phyloP scores from a whole-genome alignment of 2,113 vertebrate species.

The Sphaerodactylus townsendi region DNA sequence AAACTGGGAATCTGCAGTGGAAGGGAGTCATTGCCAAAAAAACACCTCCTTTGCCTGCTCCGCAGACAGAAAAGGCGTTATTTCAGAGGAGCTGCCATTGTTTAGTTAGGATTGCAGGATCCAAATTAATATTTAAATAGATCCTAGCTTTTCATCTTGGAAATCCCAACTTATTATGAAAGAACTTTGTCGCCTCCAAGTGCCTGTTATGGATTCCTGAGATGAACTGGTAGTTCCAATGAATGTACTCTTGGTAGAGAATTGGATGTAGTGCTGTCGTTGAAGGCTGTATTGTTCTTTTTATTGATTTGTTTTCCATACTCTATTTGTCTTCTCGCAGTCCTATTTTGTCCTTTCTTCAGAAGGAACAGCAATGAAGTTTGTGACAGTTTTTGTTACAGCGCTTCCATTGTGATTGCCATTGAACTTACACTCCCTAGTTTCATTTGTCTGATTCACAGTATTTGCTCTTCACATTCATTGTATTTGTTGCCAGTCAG shows the following conservation, averaged over 20 bases:
- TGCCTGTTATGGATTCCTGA: background rate
- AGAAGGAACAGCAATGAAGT: background rate
- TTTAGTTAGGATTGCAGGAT: no score
- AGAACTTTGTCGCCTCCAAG: no score
- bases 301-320: slow-evolving; percentile 12
- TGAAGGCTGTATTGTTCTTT: slow-evolving; percentile 2
- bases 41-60: no score
- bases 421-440: slow-evolving; percentile 6
- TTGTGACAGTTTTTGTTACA: slow-evolving; percentile 23
- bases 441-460: slow-evolving; percentile 27
- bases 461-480: background rate
- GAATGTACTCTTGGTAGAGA: background rate
- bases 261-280: background rate
- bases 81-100: no score
- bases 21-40: no score
- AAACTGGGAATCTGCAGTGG: no score
- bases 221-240: background rate
- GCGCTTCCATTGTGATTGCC: background rate
- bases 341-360: slow-evolving; percentile 19
- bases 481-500: background rate
- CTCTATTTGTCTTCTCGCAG: slow-evolving; percentile 21
- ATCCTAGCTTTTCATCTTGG: no score
- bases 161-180: no score
- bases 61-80: no score
- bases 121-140: no score